Conservation (phyloP, 2,113 vertebrate genomes). For the Platysternon megacephalum region DNA sequence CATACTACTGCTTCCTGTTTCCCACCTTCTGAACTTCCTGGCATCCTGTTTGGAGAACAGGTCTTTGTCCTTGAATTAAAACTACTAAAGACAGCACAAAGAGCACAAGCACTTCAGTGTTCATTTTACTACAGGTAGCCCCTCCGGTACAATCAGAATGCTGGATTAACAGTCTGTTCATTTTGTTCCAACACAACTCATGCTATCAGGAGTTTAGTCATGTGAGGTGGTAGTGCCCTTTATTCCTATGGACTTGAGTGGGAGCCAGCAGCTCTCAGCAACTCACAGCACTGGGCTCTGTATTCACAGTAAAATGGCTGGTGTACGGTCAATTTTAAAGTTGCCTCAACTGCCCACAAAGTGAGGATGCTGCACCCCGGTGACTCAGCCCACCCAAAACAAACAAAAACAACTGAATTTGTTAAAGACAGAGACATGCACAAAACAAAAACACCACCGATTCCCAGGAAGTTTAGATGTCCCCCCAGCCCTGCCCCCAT, state of each 20-base stretch:
- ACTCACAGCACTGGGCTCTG: neutral
- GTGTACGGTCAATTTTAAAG: neutral
- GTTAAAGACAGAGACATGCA: neutral
- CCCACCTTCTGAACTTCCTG: conserved; percentile 27
- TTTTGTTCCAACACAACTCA: neutral
- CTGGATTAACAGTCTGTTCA: neutral
- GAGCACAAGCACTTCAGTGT: accelerated
- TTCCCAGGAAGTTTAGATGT: no score
- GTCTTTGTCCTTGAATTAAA: neutral
- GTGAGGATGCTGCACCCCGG: neutral
- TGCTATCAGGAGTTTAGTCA: accelerated
- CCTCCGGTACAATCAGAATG: neutral
- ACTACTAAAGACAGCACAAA: neutral
- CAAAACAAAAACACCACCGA: no score
- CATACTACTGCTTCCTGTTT: neutral
- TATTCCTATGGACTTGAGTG: neutral
- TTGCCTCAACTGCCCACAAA: accelerated
- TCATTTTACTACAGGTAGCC: neutral
- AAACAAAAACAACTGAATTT: neutral
- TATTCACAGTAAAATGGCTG: neutral
- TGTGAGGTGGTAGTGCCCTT: neutral
- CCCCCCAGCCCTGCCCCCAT: no score
- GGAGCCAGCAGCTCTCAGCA: accelerated
- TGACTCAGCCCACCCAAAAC: neutral
- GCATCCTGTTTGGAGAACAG: neutral